A percentile compares a stretch with the other conserved stretches of the same genome.
These are phyloP conservation scores for Oxystoma pomonae DNA, from an alignment of 2,888 invertebrate genomes.

Conservation along the genomic window DNA sequence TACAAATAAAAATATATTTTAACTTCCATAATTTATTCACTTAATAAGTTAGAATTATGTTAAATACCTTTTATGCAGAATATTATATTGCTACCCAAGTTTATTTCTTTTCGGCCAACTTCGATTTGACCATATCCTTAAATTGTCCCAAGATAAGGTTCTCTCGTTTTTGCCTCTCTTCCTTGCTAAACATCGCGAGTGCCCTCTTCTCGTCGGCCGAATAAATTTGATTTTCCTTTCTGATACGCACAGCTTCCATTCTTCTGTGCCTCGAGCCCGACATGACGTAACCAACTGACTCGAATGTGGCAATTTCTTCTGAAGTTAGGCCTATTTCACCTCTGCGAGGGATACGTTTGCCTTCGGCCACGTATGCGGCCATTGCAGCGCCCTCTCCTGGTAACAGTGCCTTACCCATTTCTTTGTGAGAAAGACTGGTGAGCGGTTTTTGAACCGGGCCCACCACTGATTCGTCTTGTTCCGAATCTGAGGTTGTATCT, in stretches of 20 bases:
- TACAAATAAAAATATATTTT: too few species aligned
- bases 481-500: constrained; percentile 27
- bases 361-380: constrained; percentile 98
- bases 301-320: constrained; percentile 89
- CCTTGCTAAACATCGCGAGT: constrained; percentile 96
- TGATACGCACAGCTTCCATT: constrained; percentile 99
- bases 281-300: constrained; percentile 96
- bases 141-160: constrained; percentile 94
- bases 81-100: too few species aligned
- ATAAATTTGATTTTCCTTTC: constrained; percentile 99
- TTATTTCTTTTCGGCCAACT: constrained; percentile 56
- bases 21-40: too few species aligned
- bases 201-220: constrained; percentile 99
- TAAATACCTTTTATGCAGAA: too few species aligned
- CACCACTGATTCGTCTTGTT: constrained; percentile 51
- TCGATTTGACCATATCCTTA: constrained; percentile 77
- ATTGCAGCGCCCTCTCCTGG: constrained; percentile 99
- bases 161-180: constrained; percentile 93
- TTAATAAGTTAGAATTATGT: too few species aligned
- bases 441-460: constrained; percentile 65
- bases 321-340: constrained; percentile 98
- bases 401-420: constrained; percentile 88
- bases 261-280: constrained; percentile 84
- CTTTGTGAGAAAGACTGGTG: constrained; percentile 68
- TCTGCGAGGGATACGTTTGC: constrained; percentile 95